phyloP scores from a whole-genome alignment of 2,888 invertebrate genomes.

The Zaprionus obscuricornis region DNA sequence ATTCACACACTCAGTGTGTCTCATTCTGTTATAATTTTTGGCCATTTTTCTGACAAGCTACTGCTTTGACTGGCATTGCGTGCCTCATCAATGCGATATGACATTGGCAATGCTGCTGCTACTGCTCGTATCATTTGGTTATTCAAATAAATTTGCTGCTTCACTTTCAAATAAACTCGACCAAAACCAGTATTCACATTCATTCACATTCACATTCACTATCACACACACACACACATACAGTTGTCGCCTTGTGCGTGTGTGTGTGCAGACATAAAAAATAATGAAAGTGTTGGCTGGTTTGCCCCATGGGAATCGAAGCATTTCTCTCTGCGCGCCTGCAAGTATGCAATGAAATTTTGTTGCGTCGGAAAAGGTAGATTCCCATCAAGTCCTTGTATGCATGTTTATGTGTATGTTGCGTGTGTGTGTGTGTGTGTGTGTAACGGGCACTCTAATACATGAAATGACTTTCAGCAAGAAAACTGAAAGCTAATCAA shows the following conservation, averaged over 20 bases:
- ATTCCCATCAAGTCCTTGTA: no score
- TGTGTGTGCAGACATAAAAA: slow-evolving; percentile 57
- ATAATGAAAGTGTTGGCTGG: slow-evolving; percentile 61
- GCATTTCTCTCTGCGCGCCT: slow-evolving; percentile 12
- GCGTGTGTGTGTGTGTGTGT: neutral
- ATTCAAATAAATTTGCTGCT: slow-evolving; percentile 54
- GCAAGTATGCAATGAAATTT: slow-evolving; percentile 48
- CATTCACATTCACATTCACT: neutral
- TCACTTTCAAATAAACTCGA: slow-evolving; percentile 20
- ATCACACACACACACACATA: neutral
- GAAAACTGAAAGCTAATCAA: slow-evolving; percentile 35
- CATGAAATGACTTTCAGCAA: slow-evolving; percentile 22
- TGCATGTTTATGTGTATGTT: neutral
- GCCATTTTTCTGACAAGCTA: slow-evolving; percentile 37
- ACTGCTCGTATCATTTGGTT: slow-evolving; percentile 44
- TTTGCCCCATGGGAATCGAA: slow-evolving; percentile 7
- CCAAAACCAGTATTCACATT: neutral
- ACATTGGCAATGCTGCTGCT: neutral
- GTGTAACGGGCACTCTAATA: slow-evolving; percentile 19
- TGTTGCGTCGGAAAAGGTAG: slow-evolving; percentile 32
- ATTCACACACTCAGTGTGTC: no score
- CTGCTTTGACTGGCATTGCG: slow-evolving; percentile 18
- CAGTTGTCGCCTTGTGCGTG: no score
- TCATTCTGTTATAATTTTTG: slow-evolving; percentile 36
- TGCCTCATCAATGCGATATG: slow-evolving; percentile 40